A percentile compares a stretch with the other conserved stretches of the same genome.
Conservation (phyloP, 2,888 invertebrate genomes). For the Hoplodrina blanda region DNA sequence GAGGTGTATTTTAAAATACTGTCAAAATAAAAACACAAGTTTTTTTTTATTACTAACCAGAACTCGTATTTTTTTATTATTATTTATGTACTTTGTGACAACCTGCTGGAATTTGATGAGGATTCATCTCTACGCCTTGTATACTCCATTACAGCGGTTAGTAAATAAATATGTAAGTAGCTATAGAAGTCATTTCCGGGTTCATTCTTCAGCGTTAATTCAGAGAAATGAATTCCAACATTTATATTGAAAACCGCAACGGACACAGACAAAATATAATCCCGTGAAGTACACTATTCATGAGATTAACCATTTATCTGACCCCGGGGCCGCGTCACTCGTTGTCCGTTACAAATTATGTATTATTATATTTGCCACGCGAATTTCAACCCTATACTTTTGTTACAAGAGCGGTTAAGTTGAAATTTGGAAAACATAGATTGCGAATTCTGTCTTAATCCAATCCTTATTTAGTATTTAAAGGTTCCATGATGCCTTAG, state of each 20-base stretch:
- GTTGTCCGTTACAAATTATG: constrained; percentile 66
- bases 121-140: no score
- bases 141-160: no score
- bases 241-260: constrained; percentile 55
- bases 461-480: constrained; percentile 64
- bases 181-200: background rate
- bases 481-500: constrained; percentile 55
- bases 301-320: constrained; percentile 69
- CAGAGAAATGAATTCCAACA: constrained; percentile 1
- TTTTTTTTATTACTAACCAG: no score
- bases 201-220: constrained; percentile 2
- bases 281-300: constrained; percentile 63
- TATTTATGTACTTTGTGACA: no score
- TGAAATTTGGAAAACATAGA: constrained; percentile 41
- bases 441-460: constrained; percentile 46
- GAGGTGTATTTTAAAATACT: no score
- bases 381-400: constrained; percentile 28
- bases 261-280: constrained; percentile 59
- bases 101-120: no score
- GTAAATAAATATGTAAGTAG: no score
- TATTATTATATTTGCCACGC: constrained; percentile 37
- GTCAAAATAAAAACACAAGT: no score
- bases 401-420: constrained; percentile 5
- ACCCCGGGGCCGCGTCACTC: constrained; percentile 58
- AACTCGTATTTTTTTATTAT: no score